phyloP scores from a whole-genome alignment of 2,113 vertebrate species.

The Seriola dumerili region DNA sequence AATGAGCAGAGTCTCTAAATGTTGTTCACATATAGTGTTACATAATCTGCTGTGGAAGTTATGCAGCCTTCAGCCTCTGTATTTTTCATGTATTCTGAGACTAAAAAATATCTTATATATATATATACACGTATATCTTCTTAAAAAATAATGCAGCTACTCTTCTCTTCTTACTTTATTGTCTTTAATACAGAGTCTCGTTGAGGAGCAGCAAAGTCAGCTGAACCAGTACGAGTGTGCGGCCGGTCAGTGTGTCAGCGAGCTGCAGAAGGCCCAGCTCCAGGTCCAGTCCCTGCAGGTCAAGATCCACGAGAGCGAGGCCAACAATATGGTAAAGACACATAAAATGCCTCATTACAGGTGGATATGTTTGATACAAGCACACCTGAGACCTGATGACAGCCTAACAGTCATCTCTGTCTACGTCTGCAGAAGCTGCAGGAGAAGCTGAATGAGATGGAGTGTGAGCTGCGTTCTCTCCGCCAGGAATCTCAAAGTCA shows the following conservation, averaged over 20 bases:
- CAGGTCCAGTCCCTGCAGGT: conserved; percentile 87
- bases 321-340: conserved; percentile 88
- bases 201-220: conserved; percentile 87
- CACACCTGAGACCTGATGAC: background rate
- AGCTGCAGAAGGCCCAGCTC: conserved; percentile 86
- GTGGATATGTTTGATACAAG: background rate
- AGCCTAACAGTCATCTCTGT: background rate
- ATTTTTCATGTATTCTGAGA: conserved; percentile 30
- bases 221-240: conserved; percentile 82
- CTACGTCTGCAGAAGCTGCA: conserved; percentile 88
- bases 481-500: conserved; percentile 89
- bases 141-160: background rate
- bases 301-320: conserved; percentile 89
- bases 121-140: background rate
- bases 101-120: no score
- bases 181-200: conserved; percentile 76
- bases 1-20: conserved; percentile 36
- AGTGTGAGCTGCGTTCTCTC: conserved; percentile 88
- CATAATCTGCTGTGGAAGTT: conserved; percentile 19
- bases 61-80: background rate
- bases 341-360: background rate
- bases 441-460: conserved; percentile 92
- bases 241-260: conserved; percentile 79
- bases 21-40: conserved; percentile 17
- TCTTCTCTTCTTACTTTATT: background rate